phyloP scores from a whole-genome alignment of 2,888 invertebrate genomes.

The Eristalis tenax region DNA sequence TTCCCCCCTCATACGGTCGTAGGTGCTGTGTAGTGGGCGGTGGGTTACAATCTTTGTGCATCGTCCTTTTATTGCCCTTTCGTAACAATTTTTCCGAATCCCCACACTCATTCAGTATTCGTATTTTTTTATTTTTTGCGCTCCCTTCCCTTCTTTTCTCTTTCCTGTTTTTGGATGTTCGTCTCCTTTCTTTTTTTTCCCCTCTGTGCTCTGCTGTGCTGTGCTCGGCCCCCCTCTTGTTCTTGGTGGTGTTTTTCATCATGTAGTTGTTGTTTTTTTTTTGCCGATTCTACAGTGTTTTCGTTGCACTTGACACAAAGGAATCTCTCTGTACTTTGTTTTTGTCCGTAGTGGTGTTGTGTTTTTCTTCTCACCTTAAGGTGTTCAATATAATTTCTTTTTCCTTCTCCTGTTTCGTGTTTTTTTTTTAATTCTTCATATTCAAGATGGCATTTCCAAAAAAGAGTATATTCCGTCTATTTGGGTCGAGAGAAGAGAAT shows the following conservation, averaged over 20 bases:
- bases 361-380: slow-evolving; percentile 22
- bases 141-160: not conserved
- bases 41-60: slow-evolving; percentile 50
- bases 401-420: not conserved
- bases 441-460: not conserved
- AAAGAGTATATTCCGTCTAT: not conserved
- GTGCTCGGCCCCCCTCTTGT: not conserved
- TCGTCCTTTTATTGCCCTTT: slow-evolving; percentile 58
- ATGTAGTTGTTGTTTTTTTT: not conserved
- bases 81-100: slow-evolving; percentile 39
- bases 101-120: not conserved
- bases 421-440: not conserved
- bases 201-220: not conserved
- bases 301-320: slow-evolving; percentile 67
- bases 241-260: not conserved
- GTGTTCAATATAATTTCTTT: slow-evolving; percentile 9
- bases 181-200: not conserved
- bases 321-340: slow-evolving; percentile 44
- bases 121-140: not conserved
- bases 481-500: not conserved
- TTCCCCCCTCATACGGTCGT: not conserved
- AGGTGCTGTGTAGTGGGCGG: slow-evolving; percentile 23
- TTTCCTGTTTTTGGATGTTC: not conserved
- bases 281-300: slow-evolving; percentile 23
- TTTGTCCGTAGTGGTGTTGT: slow-evolving; percentile 5